Conservation (phyloP, 2,113 vertebrate genomes). For the Cygnus buccinator region DNA sequence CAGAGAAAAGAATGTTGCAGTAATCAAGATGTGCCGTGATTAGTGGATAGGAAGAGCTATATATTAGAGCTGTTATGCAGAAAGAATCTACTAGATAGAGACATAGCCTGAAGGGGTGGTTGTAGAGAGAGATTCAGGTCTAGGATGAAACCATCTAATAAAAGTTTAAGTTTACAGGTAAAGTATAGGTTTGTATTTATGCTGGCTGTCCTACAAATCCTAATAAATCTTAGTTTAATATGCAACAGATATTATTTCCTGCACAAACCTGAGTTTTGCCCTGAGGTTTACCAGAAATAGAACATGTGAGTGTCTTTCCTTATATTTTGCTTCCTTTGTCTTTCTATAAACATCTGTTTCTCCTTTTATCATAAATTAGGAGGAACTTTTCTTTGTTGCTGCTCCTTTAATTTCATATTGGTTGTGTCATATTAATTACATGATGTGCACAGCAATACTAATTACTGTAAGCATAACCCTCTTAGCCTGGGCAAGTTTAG, state of each 20-base stretch:
- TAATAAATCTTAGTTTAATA: conserved; percentile 8
- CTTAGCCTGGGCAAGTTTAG: neutral
- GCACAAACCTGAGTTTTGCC: conserved; percentile 7
- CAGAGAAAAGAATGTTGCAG: conserved; percentile 25
- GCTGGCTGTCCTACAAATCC: neutral
- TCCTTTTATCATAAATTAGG: neutral
- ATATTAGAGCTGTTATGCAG: conserved; percentile 7
- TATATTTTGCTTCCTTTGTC: neutral
- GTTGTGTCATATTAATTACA: neutral
- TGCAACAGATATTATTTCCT: neutral
- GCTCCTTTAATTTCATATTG: neutral
- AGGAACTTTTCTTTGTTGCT: neutral
- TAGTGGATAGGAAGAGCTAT: conserved; percentile 18
- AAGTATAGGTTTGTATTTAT: neutral
- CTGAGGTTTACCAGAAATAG: neutral
- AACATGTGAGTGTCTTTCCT: neutral
- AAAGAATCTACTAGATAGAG: neutral
- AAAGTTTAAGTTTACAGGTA: neutral
- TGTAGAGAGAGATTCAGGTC: neutral
- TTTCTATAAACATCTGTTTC: neutral
- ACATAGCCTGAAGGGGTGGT: neutral
- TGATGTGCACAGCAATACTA: neutral
- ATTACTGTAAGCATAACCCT: neutral
- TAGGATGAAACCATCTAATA: neutral
- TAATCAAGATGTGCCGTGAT: conserved; percentile 32